These are phyloP conservation scores for Cataglyphis rosenhaueri DNA, from an alignment of 2,888 invertebrate genomes.

Conservation along the genomic window DNA sequence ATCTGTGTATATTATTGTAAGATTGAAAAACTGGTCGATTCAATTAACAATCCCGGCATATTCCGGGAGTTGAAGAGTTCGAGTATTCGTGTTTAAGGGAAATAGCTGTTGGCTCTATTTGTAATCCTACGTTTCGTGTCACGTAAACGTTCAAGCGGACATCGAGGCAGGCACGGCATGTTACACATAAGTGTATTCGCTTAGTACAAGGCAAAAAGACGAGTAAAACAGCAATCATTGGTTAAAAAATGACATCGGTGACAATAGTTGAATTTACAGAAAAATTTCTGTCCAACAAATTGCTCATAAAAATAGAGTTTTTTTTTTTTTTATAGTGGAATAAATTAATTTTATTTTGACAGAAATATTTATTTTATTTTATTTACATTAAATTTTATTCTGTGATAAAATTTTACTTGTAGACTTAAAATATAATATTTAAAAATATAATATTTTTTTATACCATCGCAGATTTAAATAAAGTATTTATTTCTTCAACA, in stretches of 20 bases:
- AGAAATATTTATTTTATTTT: not conserved
- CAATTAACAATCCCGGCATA: slow-evolving; percentile 60
- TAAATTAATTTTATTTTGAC: not conserved
- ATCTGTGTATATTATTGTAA: not conserved
- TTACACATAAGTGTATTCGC: slow-evolving; percentile 63
- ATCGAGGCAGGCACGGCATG: slow-evolving; percentile 72
- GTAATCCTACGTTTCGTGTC: slow-evolving; percentile 72
- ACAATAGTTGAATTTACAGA: not conserved
- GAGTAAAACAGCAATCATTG: slow-evolving; percentile 27
- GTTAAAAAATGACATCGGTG: slow-evolving; percentile 17
- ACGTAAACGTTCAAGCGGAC: slow-evolving; percentile 72
- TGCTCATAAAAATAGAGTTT: not conserved
- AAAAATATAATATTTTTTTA: not conserved
- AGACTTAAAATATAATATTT: not conserved
- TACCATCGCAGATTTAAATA: not conserved
- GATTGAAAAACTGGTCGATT: slow-evolving; percentile 37
- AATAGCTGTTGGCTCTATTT: slow-evolving; percentile 65
- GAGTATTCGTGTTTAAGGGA: slow-evolving; percentile 66
- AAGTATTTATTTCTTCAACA: not conserved
- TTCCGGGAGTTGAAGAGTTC: slow-evolving; percentile 54
- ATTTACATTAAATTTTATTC: not conserved
- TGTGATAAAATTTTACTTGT: not conserved
- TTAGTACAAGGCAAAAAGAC: slow-evolving; percentile 58
- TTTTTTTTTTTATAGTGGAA: too few relatives aligned
- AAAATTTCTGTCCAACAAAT: slow-evolving; percentile 21